Conservation (phyloP, 2,797 vertebrate species). For the Sylvilagus floridanus region DNA sequence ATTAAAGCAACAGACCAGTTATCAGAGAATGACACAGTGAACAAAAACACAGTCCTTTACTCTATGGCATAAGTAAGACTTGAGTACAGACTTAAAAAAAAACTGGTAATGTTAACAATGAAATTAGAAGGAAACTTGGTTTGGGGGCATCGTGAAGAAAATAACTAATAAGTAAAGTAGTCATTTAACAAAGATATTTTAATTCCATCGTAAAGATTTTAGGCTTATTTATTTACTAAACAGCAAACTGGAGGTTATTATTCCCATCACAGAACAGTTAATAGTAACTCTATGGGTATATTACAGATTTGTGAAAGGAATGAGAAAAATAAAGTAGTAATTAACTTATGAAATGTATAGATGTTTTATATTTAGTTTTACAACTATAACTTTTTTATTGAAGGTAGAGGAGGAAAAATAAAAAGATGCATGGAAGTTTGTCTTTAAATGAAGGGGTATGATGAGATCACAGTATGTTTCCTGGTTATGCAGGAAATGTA, state of each 20-base stretch:
- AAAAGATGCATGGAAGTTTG: neutral
- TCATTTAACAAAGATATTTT: neutral
- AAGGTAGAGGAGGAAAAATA: neutral
- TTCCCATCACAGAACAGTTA: neutral
- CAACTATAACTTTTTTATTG: neutral
- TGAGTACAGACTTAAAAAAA: neutral
- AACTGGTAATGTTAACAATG: neutral
- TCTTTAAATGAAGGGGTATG: neutral
- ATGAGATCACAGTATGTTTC: neutral
- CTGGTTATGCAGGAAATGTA: neutral
- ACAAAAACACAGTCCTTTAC: neutral
- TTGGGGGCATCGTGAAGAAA: neutral
- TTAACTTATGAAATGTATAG: neutral
- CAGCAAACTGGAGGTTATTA: neutral
- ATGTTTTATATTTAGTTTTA: slow-evolving; percentile 10
- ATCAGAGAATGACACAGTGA: neutral
- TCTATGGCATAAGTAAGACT: neutral
- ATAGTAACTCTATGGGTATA: neutral
- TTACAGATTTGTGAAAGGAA: neutral
- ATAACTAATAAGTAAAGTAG: neutral
- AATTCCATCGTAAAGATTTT: neutral
- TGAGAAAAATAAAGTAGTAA: neutral
- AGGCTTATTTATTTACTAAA: neutral
- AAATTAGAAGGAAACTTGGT: neutral
- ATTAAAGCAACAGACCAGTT: neutral